These are phyloP conservation scores for Pygoscelis adeliae DNA, from an alignment of 2,113 vertebrate genomes.

Conservation along the genomic window DNA sequence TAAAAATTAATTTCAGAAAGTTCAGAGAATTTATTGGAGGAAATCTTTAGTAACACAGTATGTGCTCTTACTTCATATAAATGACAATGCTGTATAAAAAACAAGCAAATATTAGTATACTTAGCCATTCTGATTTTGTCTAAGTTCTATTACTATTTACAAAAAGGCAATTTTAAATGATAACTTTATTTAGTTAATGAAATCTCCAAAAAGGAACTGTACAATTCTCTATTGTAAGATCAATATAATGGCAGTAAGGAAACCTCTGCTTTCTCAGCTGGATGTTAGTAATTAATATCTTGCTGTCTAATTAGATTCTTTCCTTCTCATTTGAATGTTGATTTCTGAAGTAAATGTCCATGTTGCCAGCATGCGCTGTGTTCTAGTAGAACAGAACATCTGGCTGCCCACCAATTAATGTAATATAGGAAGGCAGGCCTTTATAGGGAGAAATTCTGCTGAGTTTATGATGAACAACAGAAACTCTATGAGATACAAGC, in stretches of 20 bases:
- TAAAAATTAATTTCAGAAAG: neutral
- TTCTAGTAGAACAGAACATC: conserved; percentile 7
- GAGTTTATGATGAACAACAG: neutral
- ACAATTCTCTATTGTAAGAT: neutral
- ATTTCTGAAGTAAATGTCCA: conserved; percentile 12
- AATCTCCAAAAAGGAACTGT: neutral
- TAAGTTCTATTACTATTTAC: neutral
- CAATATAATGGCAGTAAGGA: neutral
- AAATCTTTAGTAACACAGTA: neutral
- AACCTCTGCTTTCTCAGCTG: conserved; percentile 23
- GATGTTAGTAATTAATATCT: conserved; percentile 42
- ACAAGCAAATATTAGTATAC: neutral
- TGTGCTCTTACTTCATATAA: neutral
- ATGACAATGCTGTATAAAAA: neutral
- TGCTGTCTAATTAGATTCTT: conserved; percentile 37
- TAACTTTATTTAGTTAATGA: neutral
- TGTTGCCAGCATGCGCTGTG: neutral
- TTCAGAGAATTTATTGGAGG: neutral
- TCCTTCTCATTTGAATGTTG: neutral
- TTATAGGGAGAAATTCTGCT: neutral
- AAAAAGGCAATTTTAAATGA: neutral
- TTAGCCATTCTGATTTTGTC: neutral
- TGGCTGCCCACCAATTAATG: conserved; percentile 18
- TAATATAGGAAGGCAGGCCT: neutral
- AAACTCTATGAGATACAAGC: neutral